These are phyloP conservation scores for Aspidoscelis tigris DNA, from an alignment of 2,113 vertebrate genomes.

Conservation along the genomic window DNA sequence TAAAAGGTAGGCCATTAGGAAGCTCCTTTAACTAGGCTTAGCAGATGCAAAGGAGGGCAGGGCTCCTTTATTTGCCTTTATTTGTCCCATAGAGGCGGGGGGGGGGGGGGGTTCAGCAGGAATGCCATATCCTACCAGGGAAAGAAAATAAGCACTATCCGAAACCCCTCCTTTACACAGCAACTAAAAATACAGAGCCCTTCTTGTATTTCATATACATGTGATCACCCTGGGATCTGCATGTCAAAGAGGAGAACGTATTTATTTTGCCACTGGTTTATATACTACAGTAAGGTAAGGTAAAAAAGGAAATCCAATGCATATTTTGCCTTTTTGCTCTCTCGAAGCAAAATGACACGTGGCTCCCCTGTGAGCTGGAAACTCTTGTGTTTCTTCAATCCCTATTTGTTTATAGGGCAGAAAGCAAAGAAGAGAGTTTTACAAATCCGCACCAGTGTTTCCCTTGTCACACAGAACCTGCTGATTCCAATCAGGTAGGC, in stretches of 20 bases:
- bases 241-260: background rate
- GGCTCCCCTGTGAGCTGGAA: background rate
- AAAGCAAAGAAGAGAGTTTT: background rate
- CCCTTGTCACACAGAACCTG: background rate
- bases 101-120: background rate
- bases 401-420: background rate
- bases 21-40: constrained; percentile 18
- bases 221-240: background rate
- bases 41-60: constrained; percentile 10
- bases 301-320: background rate
- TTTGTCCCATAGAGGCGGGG: background rate
- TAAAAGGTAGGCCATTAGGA: constrained; percentile 32
- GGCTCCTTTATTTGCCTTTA: background rate
- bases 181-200: background rate
- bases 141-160: background rate
- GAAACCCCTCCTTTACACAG: background rate
- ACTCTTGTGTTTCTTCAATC: background rate
- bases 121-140: background rate
- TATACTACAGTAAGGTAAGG: background rate
- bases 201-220: background rate
- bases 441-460: background rate
- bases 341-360: background rate
- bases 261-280: background rate
- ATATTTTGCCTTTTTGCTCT: background rate
- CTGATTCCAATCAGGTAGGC: background rate